Conservation (phyloP, 2,888 invertebrate species). For the Theristus sp. region DNA sequence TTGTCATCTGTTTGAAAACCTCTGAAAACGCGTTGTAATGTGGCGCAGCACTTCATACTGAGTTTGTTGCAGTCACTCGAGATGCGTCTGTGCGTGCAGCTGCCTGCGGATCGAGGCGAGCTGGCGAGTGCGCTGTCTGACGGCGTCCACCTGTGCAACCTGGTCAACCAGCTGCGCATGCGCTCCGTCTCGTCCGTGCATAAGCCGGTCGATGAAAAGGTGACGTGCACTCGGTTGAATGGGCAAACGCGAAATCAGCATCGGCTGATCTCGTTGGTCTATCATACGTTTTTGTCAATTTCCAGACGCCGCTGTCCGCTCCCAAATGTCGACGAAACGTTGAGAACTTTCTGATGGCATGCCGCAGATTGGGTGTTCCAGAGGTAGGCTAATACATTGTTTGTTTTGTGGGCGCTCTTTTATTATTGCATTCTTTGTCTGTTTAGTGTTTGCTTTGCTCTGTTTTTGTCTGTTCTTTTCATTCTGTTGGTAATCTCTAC, state of each 20-base stretch:
- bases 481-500: neutral
- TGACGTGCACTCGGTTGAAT: too few relatives aligned
- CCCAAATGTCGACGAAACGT: slow-evolving; percentile 81
- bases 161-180: slow-evolving; percentile 77
- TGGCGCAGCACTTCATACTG: too few relatives aligned
- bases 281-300: too few relatives aligned
- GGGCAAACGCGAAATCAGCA: too few relatives aligned
- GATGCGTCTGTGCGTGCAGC: slow-evolving; percentile 63
- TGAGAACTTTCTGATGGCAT: slow-evolving; percentile 83
- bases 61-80: slow-evolving; percentile 55
- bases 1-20: too few relatives aligned
- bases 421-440: neutral
- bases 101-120: slow-evolving; percentile 55
- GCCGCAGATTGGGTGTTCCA: slow-evolving; percentile 75
- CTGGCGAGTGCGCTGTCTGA: slow-evolving; percentile 56
- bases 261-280: too few relatives aligned
- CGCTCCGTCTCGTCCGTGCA: slow-evolving; percentile 79
- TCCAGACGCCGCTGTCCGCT: slow-evolving; percentile 79
- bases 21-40: too few relatives aligned
- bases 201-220: slow-evolving; percentile 46
- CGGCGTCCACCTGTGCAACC: slow-evolving; percentile 79
- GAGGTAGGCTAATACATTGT: slow-evolving; percentile 64
- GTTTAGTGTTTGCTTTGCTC: too few relatives aligned
- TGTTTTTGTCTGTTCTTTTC: neutral
- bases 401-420: neutral